Evolutionary conservation across 2,888 invertebrate species (phyloP).

Genomic region (Tenodera sinensis): DNA sequence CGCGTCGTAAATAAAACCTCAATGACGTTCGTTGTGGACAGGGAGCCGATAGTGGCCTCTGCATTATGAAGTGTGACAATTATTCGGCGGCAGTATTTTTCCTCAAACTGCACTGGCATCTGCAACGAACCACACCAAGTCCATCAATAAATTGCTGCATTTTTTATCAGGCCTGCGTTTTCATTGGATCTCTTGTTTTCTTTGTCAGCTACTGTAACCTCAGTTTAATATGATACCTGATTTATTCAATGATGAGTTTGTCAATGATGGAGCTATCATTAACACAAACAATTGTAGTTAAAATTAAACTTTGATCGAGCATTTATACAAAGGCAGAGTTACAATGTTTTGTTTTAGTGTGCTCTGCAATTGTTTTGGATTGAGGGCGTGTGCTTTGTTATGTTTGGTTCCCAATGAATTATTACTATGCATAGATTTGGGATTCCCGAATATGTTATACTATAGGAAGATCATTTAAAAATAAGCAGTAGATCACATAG

Average conservation of each 20-base stretch:
- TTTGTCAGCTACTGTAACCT: not conserved
- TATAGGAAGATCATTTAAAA: no score
- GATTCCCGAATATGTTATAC: no score
- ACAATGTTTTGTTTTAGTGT: not conserved
- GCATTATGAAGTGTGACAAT: not conserved
- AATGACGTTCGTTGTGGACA: not conserved
- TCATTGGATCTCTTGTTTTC: not conserved
- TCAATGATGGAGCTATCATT: not conserved
- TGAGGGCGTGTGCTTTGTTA: not conserved
- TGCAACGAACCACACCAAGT: not conserved
- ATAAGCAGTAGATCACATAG: no score
- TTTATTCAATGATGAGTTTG: not conserved
- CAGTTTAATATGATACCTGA: not conserved
- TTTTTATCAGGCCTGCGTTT: not conserved
- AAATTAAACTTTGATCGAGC: not conserved
- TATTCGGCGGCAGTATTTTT: not conserved
- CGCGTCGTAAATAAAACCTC: not conserved
- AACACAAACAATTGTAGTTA: not conserved
- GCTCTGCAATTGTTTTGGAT: not conserved
- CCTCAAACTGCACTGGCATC: not conserved
- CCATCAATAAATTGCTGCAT: not conserved
- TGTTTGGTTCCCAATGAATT: not conserved
- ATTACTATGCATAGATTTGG: no score
- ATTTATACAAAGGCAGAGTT: not conserved
- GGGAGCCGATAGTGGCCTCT: not conserved